phyloP scores from a whole-genome alignment of 1,140 invertebrate species.

The Bombyx mandarina region DNA sequence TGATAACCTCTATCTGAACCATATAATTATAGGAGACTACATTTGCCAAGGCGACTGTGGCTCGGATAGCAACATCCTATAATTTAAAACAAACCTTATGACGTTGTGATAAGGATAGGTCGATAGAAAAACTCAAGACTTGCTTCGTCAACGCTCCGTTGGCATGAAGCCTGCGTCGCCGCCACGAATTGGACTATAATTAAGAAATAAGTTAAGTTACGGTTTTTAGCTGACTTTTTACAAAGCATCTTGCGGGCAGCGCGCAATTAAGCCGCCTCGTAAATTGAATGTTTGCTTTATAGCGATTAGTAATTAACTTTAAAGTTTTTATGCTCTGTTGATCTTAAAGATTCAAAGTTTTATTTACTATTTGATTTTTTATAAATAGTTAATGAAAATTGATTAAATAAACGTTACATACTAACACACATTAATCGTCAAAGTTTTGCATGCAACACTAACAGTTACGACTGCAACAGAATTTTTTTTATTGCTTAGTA shows the following conservation, averaged over 20 bases:
- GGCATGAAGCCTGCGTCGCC: conserved; percentile 46
- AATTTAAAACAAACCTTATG: conserved; percentile 23
- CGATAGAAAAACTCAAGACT: conserved; percentile 13
- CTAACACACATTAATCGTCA: too few relatives aligned
- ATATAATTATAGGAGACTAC: conserved; percentile 64
- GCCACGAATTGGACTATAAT: conserved; percentile 68
- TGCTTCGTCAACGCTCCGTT: conserved; percentile 30
- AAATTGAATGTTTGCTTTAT: conserved; percentile 71
- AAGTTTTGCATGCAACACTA: too few relatives aligned
- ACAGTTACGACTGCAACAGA: too few relatives aligned
- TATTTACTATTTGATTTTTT: conserved; percentile 26
- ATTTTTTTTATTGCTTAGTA: too few relatives aligned
- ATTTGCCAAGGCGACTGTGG: conserved; percentile 46
- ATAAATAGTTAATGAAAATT: too few relatives aligned
- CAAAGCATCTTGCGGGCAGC: conserved; percentile 50
- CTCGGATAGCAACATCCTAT: conserved; percentile 12
- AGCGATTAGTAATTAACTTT: conserved; percentile 68
- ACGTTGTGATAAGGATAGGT: conserved; percentile 17
- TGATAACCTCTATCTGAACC: conserved; percentile 62
- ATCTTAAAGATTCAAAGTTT: conserved; percentile 37
- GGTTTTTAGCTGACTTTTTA: conserved; percentile 66
- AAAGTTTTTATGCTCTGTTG: conserved; percentile 50
- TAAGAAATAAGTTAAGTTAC: conserved; percentile 70
- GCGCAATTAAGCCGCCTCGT: conserved; percentile 67
- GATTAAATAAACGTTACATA: too few relatives aligned